A percentile compares a stretch with the other conserved stretches of the same genome.
phyloP scores from a whole-genome alignment of 2,113 vertebrate species.

The Chinchilla lanigera region DNA sequence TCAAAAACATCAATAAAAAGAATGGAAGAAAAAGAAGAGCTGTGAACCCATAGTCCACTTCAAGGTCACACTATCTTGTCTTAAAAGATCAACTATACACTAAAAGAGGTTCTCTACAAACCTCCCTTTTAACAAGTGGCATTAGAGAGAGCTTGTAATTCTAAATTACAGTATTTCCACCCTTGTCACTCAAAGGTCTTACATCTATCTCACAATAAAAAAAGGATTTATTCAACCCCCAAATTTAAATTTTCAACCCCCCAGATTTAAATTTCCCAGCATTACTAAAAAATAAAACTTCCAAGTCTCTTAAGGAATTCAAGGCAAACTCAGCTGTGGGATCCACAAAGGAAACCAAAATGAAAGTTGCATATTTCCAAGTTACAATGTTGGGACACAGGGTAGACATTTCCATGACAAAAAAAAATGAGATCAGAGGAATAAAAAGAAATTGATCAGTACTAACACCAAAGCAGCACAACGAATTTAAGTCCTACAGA shows the following conservation, averaged over 20 bases:
- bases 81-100: neutral
- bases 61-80: neutral
- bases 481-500: neutral
- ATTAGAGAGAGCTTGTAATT: neutral
- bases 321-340: neutral
- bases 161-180: neutral
- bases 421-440: neutral
- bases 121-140: neutral
- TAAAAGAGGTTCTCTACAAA: neutral
- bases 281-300: neutral
- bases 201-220: neutral
- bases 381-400: neutral
- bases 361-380: neutral
- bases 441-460: neutral
- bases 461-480: neutral
- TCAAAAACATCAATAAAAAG: neutral
- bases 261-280: neutral
- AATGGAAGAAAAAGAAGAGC: neutral
- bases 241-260: neutral
- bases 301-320: neutral
- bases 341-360: neutral
- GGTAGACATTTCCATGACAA: neutral
- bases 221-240: neutral
- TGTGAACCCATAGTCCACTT: neutral
- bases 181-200: too few species aligned